Conservation (phyloP, 2,888 invertebrate genomes). For the Ectemnius continuus region DNA sequence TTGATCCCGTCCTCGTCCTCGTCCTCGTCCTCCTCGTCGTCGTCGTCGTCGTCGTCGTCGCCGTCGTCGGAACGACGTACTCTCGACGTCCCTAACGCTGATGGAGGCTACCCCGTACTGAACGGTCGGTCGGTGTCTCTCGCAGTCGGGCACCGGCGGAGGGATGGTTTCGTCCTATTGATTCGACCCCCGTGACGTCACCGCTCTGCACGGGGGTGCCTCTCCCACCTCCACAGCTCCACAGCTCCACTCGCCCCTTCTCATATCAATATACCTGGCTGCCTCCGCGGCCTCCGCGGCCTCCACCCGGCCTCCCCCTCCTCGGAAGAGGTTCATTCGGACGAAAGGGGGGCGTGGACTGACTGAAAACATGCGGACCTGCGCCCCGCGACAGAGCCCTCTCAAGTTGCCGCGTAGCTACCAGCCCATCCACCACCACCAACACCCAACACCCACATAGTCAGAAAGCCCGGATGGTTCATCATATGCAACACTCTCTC, state of each 20-base stretch:
- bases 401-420: neutral
- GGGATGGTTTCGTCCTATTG: conserved; percentile 71
- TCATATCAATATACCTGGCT: neutral
- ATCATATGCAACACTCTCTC: too few relatives aligned
- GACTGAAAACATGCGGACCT: conserved; percentile 63
- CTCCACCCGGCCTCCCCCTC: conserved; percentile 11
- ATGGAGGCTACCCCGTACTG: conserved; percentile 76
- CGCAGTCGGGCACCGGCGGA: conserved; percentile 65
- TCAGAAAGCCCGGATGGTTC: too few relatives aligned
- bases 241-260: neutral
- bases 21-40: conserved; percentile 61
- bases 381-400: conserved; percentile 56
- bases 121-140: conserved; percentile 61
- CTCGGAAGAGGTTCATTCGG: conserved; percentile 26
- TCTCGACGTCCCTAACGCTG: conserved; percentile 72
- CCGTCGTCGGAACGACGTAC: conserved; percentile 65
- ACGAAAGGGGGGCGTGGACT: conserved; percentile 71
- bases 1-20: conserved; percentile 56
- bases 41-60: conserved; percentile 61
- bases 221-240: conserved; percentile 55
- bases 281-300: neutral
- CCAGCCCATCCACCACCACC: neutral
- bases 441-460: neutral
- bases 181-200: conserved; percentile 71
- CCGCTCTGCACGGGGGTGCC: conserved; percentile 55